Percentiles rank a stretch among this genome's conserved stretches.
phyloP scores from a whole-genome alignment of 2,113 vertebrate genomes.

The Oncorhynchus kisutch region DNA sequence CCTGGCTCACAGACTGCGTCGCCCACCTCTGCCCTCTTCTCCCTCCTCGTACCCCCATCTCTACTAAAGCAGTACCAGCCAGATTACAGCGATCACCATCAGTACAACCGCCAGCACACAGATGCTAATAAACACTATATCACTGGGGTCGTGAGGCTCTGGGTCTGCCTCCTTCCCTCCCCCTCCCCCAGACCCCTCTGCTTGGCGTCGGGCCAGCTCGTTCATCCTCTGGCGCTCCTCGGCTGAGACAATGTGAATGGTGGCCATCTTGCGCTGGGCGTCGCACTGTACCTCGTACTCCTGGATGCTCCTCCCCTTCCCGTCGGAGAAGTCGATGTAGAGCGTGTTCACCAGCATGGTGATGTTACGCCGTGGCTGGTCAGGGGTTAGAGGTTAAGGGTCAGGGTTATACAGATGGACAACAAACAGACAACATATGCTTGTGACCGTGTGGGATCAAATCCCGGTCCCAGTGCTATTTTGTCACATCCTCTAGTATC shows the following conservation, averaged over 20 bases:
- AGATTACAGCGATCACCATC: constrained; percentile 92
- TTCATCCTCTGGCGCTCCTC: constrained; percentile 74
- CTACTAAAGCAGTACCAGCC: constrained; percentile 86
- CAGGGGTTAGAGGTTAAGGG: constrained; percentile 19
- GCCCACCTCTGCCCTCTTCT: too few species aligned
- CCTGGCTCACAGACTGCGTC: too few species aligned
- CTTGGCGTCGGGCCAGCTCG: constrained; percentile 73
- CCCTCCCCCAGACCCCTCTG: constrained; percentile 55
- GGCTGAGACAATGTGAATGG: constrained; percentile 78
- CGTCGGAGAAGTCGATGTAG: constrained; percentile 86
- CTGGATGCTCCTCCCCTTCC: constrained; percentile 79
- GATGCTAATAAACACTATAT: constrained; percentile 93
- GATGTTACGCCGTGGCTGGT: constrained; percentile 87
- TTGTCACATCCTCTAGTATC: too few species aligned
- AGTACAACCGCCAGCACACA: constrained; percentile 93
- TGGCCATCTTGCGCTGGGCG: constrained; percentile 85
- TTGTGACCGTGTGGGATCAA: too few species aligned
- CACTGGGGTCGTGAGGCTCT: constrained; percentile 86
- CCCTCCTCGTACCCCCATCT: too few species aligned
- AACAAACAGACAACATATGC: too few species aligned
- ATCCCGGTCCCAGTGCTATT: too few species aligned
- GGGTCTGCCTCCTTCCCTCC: constrained; percentile 12
- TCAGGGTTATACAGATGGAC: not conserved
- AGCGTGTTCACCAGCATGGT: constrained; percentile 88
- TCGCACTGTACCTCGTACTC: constrained; percentile 91